Percentiles rank a stretch among this genome's conserved stretches.
Conservation (phyloP, 2,113 vertebrate species). For the Osmerus mordax region DNA sequence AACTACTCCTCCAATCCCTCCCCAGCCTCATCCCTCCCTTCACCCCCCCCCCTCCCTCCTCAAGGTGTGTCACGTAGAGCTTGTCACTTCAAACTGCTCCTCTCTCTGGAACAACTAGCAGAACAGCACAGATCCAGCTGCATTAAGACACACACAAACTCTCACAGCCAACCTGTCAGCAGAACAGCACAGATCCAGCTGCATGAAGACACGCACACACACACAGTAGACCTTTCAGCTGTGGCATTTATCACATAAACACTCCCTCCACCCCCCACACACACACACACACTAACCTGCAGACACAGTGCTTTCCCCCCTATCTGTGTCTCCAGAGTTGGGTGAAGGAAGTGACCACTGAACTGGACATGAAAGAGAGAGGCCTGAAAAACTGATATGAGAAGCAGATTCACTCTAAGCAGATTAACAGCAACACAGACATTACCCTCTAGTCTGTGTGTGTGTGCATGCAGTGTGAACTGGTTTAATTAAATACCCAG, state of each 20-base stretch:
- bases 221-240: not conserved
- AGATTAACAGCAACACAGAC: slow-evolving; percentile 4
- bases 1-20: not conserved
- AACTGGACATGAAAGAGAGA: not conserved
- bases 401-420: not conserved
- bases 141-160: not conserved
- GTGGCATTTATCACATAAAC: not conserved
- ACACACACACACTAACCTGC: slow-evolving; percentile 6
- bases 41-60: slow-evolving; percentile 4
- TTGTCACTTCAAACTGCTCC: slow-evolving; percentile 55
- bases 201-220: not conserved
- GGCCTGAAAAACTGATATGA: not conserved
- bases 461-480: not conserved
- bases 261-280: not conserved
- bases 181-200: slow-evolving; percentile 37
- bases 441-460: not conserved
- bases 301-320: not conserved
- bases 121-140: slow-evolving; percentile 31
- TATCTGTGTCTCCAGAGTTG: not conserved
- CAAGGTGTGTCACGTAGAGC: slow-evolving; percentile 51
- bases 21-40: not conserved
- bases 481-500: not conserved
- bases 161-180: slow-evolving; percentile 1
- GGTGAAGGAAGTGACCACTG: not conserved
- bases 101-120: slow-evolving; percentile 54